Conservation (phyloP, 1,140 invertebrate genomes). For the Sycophaga agraensis region DNA sequence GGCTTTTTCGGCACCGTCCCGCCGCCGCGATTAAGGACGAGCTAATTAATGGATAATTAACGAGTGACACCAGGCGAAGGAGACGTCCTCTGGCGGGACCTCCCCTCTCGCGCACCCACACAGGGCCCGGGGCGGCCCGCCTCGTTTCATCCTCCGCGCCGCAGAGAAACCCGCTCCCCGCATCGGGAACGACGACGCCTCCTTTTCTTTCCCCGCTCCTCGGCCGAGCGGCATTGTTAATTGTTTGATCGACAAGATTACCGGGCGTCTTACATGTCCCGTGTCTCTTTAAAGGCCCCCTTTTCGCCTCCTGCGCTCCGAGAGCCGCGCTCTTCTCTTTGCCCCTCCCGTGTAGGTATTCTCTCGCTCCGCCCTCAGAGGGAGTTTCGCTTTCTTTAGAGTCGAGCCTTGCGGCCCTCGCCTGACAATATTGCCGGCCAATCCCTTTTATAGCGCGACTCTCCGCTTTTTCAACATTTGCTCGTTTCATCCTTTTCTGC, state of each 20-base stretch:
- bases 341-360: slow-evolving; percentile 2
- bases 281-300: slow-evolving; percentile 41
- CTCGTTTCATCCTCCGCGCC: slow-evolving; percentile 32
- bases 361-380: background rate
- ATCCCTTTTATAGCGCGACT: slow-evolving; percentile 9
- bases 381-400: slow-evolving; percentile 19
- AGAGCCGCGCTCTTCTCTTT: slow-evolving; percentile 6
- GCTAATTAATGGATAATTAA: slow-evolving; percentile 59
- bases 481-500: too few species aligned
- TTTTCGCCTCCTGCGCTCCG: slow-evolving; percentile 11
- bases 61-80: slow-evolving; percentile 50
- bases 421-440: slow-evolving; percentile 31
- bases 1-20: background rate
- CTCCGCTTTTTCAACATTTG: slow-evolving; percentile 25
- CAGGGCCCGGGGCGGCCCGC: slow-evolving; percentile 11
- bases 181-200: too few species aligned
- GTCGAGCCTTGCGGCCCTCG: slow-evolving; percentile 13
- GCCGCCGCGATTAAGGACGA: slow-evolving; percentile 14
- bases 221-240: slow-evolving; percentile 36
- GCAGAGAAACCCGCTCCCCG: too few species aligned
- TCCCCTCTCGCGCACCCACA: background rate
- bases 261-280: slow-evolving; percentile 54
- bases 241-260: slow-evolving; percentile 59
- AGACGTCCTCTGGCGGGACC: slow-evolving; percentile 36
- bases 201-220: too few species aligned